Percentiles rank a stretch among this genome's conserved stretches.
phyloP scores from a whole-genome alignment of 2,888 invertebrate genomes.

The Iselma pallidipennis region DNA sequence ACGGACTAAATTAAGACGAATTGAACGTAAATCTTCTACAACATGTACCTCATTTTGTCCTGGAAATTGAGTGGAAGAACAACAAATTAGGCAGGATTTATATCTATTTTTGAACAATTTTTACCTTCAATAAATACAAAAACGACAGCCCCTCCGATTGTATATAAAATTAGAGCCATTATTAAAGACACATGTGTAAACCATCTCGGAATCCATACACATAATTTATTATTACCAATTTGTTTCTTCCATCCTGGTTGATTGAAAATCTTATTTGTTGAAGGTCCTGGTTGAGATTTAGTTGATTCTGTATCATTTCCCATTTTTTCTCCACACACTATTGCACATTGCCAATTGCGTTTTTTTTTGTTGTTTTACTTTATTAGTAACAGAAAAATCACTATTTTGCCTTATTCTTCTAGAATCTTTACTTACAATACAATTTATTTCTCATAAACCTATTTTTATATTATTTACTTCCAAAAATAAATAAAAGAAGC shows the following conservation, averaged over 20 bases:
- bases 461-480: too few species aligned
- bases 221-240: slow-evolving; percentile 70
- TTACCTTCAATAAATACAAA: slow-evolving; percentile 80
- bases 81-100: not conserved
- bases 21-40: slow-evolving; percentile 43
- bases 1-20: slow-evolving; percentile 43
- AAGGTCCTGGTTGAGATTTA: slow-evolving; percentile 14
- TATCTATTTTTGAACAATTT: not conserved
- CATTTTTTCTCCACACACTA: slow-evolving; percentile 10
- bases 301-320: slow-evolving; percentile 27
- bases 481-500: too few species aligned
- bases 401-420: too few species aligned
- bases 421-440: too few species aligned
- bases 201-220: slow-evolving; percentile 79
- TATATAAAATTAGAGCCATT: slow-evolving; percentile 76
- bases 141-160: slow-evolving; percentile 77
- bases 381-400: too few species aligned
- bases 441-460: too few species aligned
- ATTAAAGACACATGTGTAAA: slow-evolving; percentile 88
- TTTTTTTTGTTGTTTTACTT: too few species aligned
- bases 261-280: too few species aligned
- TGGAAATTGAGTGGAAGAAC: too few species aligned
- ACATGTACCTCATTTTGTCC: slow-evolving; percentile 43
- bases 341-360: too few species aligned
- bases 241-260: too few species aligned